Evolutionary conservation across 2,888 invertebrate species (phyloP), one percentile per base, ranked within the genome.

Genomic region (Candidula unifasciata): DNA sequence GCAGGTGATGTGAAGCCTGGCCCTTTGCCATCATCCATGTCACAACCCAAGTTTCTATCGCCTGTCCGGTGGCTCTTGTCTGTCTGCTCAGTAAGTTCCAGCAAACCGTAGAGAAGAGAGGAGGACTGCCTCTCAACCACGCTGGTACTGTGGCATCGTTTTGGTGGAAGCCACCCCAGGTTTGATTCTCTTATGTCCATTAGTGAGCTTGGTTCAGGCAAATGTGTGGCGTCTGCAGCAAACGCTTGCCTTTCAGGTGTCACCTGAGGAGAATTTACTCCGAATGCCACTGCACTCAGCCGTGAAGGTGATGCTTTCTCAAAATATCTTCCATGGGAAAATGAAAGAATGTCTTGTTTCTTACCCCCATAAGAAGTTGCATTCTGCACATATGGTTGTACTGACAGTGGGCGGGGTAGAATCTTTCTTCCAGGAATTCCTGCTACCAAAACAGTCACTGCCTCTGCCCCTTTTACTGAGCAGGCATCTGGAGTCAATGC

Each of bases 111-210:
- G 18, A 27, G 54, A n/a, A 80, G 27, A 30, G 68, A 80, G 5
- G 60, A 30, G 21, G 82, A 78, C 27, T 78, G 66, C 24, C 78
- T 83, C 57, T 83, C 83, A 16, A 83, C 83, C n/a, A 78, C 77
- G 57, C 83, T 83, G 13, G 83, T 76, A 27, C 83, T 83, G 44
- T 83, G 83, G 64, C 83, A 83, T n/a, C 83, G 77, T 30, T 83
- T 83, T 78, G 71, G 33, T n/a, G 8, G 82, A 71, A 66, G 8
- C 37, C n/a, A 18, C n/a, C 24, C 18, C 16, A 18, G 2, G 30
- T 27, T 6, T 1, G 66, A 68, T 66, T 44, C 44, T 8, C 66
- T 66, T 27, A 79, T 6, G 18, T n/a, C 74, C 30, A 21, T 30
- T 18, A 27, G 18, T 30, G 24, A 74, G 18, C 27, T 44, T 24